phyloP scores from a whole-genome alignment of 2,888 invertebrate species.

The Muschampia plurimacula region DNA sequence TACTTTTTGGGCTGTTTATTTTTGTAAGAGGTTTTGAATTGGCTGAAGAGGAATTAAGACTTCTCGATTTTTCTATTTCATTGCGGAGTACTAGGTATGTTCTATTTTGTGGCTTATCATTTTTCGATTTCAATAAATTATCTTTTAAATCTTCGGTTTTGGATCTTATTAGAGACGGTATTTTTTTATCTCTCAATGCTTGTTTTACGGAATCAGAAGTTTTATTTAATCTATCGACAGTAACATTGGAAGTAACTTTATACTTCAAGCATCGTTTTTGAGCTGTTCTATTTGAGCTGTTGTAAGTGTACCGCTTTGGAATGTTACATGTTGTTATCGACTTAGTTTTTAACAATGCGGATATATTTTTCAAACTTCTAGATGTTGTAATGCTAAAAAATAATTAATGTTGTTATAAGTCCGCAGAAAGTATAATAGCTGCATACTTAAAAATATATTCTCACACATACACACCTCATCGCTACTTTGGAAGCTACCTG shows the following conservation, averaged over 20 bases:
- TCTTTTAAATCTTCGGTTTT: constrained; percentile 56
- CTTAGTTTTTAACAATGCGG: constrained; percentile 39
- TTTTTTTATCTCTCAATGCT: constrained; percentile 16
- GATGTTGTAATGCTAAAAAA: constrained; percentile 55
- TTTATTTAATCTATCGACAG: constrained; percentile 44
- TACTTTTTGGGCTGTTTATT: constrained; percentile 46
- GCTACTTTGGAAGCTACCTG: constrained; percentile 61
- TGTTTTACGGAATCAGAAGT: neutral
- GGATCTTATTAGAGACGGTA: constrained; percentile 38
- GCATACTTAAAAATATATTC: neutral
- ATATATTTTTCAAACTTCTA: constrained; percentile 54
- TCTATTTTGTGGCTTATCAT: constrained; percentile 51
- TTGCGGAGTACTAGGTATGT: constrained; percentile 64
- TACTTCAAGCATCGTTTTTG: neutral
- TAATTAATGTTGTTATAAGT: neutral
- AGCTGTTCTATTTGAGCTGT: neutral
- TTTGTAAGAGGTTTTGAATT: constrained; percentile 41
- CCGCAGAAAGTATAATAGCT: neutral
- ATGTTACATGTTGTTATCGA: neutral
- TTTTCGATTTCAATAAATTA: constrained; percentile 58
- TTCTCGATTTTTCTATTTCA: constrained; percentile 55
- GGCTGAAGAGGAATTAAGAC: constrained; percentile 45
- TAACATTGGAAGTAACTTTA: constrained; percentile 21
- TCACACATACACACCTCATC: constrained; percentile 52
- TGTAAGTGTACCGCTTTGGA: neutral